Evolutionary conservation across 2,888 invertebrate species (phyloP).

Genomic region (Neoscelio sp.): DNA sequence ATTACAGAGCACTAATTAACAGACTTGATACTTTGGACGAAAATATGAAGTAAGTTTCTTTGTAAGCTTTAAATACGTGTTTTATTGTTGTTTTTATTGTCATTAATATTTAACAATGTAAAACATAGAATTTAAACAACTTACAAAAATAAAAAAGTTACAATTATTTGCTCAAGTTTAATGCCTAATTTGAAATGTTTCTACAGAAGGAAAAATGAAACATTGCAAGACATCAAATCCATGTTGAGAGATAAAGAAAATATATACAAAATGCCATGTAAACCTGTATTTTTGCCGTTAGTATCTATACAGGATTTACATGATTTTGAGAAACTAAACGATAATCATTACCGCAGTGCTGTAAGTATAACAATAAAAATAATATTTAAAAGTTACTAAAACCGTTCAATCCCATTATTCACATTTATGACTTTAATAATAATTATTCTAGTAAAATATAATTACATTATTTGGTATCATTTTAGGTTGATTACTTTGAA

Average conservation of each 20-base stretch:
- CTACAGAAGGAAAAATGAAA: background rate
- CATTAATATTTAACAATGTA: background rate
- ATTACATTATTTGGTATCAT: background rate
- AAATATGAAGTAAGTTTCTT: background rate
- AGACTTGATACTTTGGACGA: background rate
- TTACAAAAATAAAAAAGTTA: no score
- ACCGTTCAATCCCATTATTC: no score
- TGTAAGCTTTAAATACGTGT: background rate
- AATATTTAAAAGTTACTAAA: background rate
- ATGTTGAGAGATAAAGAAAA: no score
- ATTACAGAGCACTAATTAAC: background rate
- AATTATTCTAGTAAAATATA: background rate
- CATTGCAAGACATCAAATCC: no score
- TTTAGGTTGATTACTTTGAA: background rate
- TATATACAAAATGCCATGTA: no score
- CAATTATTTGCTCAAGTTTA: no score
- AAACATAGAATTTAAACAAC: no score
- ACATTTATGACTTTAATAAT: background rate
- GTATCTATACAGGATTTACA: background rate
- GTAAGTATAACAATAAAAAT: no score
- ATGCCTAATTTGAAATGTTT: background rate
- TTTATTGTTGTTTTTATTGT: no score
- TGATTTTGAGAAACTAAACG: background rate
- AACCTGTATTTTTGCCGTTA: constrained; percentile 2
- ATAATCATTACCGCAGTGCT: background rate